Evolutionary conservation across 2,888 invertebrate genomes (phyloP).

Genomic region (Hypena proboscidalis): DNA sequence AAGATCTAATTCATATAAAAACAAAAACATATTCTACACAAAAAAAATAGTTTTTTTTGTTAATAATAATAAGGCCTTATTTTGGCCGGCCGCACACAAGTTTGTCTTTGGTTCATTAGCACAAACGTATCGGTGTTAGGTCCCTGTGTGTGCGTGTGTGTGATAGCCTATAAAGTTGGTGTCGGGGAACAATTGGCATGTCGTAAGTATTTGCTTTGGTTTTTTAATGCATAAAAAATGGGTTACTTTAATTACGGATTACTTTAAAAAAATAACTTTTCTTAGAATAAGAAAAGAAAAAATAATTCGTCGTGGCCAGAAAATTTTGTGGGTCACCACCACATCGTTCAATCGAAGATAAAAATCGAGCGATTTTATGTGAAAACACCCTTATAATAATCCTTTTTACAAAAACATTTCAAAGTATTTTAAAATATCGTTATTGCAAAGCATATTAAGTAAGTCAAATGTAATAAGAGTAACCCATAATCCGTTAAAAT

Average conservation of each 20-base stretch:
- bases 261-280: neutral
- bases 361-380: too few relatives aligned
- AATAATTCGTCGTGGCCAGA: too few relatives aligned
- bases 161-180: conserved; percentile 72
- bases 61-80: too few relatives aligned
- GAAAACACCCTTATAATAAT: too few relatives aligned
- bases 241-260: conserved; percentile 31
- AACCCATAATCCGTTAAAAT: conserved; percentile 9
- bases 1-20: too few relatives aligned
- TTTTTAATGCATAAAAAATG: conserved; percentile 25
- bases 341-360: too few relatives aligned
- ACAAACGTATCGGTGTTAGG: conserved; percentile 70
- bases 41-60: too few relatives aligned
- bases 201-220: conserved; percentile 48
- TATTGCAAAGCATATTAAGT: too few relatives aligned
- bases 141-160: conserved; percentile 65
- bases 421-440: too few relatives aligned
- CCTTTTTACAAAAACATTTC: too few relatives aligned
- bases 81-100: neutral
- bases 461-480: conserved; percentile 22
- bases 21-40: too few relatives aligned
- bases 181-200: conserved; percentile 71
- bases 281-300: neutral
- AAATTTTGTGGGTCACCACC: too few relatives aligned
- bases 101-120: conserved; percentile 58